Conservation (phyloP, 2,113 vertebrate genomes). For the Tragulus kanchil region DNA sequence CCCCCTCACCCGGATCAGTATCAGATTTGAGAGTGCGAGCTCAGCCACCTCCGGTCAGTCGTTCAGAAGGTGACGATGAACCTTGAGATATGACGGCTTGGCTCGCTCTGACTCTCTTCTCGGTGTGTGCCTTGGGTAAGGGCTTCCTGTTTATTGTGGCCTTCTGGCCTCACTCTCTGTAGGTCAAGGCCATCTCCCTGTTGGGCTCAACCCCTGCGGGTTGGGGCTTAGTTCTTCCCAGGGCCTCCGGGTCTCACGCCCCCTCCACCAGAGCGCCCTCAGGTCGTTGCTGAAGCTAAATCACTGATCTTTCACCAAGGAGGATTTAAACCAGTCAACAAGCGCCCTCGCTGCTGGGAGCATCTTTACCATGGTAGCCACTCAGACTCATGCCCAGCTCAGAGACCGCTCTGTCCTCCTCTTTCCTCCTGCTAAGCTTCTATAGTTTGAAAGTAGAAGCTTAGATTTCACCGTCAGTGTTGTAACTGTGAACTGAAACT, state of each 20-base stretch:
- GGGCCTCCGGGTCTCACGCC: neutral
- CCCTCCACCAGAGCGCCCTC: neutral
- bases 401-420: neutral
- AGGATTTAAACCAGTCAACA: neutral
- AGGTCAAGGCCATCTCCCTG: neutral
- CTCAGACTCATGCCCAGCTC: neutral
- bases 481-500: conserved; percentile 19
- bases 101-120: neutral
- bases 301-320: neutral
- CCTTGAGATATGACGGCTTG: neutral
- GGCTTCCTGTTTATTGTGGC: neutral
- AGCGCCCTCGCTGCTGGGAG: neutral
- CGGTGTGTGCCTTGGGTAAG: neutral
- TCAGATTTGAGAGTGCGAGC: neutral
- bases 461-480: neutral
- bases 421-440: neutral
- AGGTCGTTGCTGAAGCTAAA: neutral
- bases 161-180: neutral
- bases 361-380: neutral
- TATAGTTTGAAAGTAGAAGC: neutral
- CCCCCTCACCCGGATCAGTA: neutral
- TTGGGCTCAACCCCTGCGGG: too few species aligned
- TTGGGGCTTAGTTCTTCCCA: neutral
- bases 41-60: neutral
- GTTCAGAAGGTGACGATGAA: conserved; percentile 8